A percentile compares a stretch with the other conserved stretches of the same genome.
These are phyloP conservation scores for Hetaerina titia DNA, from an alignment of 2,888 invertebrate species.

Conservation along the genomic window DNA sequence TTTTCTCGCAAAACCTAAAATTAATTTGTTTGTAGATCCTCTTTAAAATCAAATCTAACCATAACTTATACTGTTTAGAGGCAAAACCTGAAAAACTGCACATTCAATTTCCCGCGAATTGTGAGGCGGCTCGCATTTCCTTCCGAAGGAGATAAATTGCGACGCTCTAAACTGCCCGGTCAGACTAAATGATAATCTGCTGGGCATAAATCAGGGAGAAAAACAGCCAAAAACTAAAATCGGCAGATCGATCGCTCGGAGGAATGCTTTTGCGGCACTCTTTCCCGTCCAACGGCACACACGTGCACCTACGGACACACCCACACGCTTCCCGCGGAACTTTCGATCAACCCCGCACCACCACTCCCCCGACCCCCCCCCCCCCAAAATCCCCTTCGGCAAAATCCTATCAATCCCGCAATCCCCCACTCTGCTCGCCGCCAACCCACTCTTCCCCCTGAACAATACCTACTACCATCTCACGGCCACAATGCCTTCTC, in stretches of 20 bases:
- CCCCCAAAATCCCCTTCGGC: no score
- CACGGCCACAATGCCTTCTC: background rate
- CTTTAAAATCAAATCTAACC: background rate
- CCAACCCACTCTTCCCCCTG: background rate
- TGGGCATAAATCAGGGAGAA: slow-evolving; percentile 22
- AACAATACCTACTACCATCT: background rate
- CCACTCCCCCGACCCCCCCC: background rate
- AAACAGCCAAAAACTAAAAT: background rate
- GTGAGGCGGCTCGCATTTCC: background rate
- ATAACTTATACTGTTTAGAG: background rate
- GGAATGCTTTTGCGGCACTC: background rate
- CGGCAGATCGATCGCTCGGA: slow-evolving; percentile 7
- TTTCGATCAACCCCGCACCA: background rate
- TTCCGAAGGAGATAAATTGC: slow-evolving; percentile 26
- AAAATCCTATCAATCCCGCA: background rate
- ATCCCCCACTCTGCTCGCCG: background rate
- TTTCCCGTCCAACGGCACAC: background rate
- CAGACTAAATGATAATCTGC: slow-evolving; percentile 54
- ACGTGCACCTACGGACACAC: background rate
- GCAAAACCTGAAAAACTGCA: background rate
- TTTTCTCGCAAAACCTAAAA: background rate
- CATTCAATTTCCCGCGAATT: background rate
- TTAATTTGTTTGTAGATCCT: background rate
- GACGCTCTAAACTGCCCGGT: slow-evolving; percentile 7
- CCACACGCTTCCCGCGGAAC: background rate